Evolutionary conservation across 2,113 vertebrate genomes (phyloP).

Genomic region (Callithrix jacchus): DNA sequence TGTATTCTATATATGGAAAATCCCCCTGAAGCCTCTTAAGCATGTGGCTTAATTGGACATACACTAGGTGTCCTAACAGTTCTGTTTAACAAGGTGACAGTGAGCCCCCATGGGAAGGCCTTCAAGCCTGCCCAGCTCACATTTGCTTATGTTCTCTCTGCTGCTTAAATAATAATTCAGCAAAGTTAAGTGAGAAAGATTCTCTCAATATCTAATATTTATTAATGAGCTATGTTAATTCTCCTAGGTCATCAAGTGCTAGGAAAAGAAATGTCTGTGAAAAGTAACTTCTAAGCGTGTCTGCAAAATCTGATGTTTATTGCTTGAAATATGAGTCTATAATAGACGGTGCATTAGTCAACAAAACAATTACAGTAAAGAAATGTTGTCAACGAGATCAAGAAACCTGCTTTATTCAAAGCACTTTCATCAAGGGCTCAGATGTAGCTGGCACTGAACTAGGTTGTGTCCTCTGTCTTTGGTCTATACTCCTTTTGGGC

Average conservation of each 20-base stretch:
- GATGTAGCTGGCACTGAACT: background rate
- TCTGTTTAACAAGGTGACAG: background rate
- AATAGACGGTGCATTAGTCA: constrained; percentile 6
- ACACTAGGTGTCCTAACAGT: background rate
- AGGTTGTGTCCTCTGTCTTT: background rate
- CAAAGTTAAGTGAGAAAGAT: background rate
- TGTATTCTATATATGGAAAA: background rate
- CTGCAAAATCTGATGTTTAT: constrained; percentile 22
- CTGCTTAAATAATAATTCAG: constrained; percentile 2
- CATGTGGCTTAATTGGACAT: too few relatives aligned
- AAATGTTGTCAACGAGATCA: background rate
- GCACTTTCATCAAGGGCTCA: background rate
- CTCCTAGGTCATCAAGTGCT: background rate
- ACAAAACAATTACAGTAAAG: background rate
- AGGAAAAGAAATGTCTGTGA: constrained; percentile 19
- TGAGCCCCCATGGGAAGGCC: background rate
- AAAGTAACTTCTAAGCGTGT: constrained; percentile 23
- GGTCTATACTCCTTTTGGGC: background rate
- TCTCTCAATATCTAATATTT: background rate
- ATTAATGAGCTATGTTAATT: constrained; percentile 6
- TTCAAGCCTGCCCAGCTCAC: background rate
- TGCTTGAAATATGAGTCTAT: background rate
- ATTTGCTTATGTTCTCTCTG: background rate
- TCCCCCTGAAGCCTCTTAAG: background rate
- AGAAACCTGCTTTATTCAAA: background rate